These are phyloP conservation scores for Pongo abelii DNA, from an alignment of 2,113 vertebrate genomes.

Conservation along the genomic window DNA sequence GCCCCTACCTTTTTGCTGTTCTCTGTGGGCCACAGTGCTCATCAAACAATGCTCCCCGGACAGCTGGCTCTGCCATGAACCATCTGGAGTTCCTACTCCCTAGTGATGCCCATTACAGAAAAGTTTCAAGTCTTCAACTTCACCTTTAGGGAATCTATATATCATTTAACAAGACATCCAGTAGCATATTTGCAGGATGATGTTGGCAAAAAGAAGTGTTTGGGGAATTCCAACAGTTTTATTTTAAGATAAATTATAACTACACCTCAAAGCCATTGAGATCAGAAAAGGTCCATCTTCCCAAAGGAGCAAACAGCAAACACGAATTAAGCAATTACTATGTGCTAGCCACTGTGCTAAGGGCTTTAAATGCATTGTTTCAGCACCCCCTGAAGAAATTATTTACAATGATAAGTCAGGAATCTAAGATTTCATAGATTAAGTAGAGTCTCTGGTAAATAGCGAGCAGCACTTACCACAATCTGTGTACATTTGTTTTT, in stretches of 20 bases:
- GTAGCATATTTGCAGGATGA: constrained; percentile 3
- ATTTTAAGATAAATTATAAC: constrained; percentile 31
- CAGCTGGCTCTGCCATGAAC: constrained; percentile 56
- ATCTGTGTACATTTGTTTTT: neutral
- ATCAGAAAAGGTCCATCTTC: neutral
- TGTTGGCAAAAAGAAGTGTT: neutral
- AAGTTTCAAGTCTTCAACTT: constrained; percentile 56
- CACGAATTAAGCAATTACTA: neutral
- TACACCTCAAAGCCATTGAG: neutral
- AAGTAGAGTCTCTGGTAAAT: neutral
- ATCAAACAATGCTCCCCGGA: constrained; percentile 38
- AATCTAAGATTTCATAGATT: neutral
- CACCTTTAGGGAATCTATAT: constrained; percentile 67
- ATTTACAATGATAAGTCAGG: neutral
- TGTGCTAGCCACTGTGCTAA: neutral
- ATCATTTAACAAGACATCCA: constrained; percentile 55
- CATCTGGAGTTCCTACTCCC: constrained; percentile 63
- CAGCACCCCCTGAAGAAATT: neutral
- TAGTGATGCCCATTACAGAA: constrained; percentile 39
- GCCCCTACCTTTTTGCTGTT: neutral
- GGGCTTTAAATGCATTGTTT: neutral
- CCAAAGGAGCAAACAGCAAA: neutral
- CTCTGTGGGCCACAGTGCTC: constrained; percentile 27
- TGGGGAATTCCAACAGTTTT: neutral
- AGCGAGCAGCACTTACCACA: neutral